phyloP scores from a whole-genome alignment of 2,797 vertebrate genomes.

The Cuculus canorus region DNA sequence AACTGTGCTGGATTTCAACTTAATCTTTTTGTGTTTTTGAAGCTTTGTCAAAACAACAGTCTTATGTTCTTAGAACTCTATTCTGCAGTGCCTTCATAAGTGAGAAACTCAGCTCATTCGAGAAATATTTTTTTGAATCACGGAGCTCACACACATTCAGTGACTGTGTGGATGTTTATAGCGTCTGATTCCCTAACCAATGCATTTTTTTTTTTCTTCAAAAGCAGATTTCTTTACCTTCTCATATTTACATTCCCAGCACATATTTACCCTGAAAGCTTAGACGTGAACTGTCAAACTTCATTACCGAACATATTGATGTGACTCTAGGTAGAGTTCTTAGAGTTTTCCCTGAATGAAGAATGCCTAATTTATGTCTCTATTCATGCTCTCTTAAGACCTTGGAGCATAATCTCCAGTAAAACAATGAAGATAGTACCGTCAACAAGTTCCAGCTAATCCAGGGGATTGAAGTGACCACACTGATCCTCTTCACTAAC shows the following conservation, averaged over 20 bases:
- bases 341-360: neutral
- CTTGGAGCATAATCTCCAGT: neutral
- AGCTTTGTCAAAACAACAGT: neutral
- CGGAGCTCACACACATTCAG: neutral
- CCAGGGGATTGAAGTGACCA: neutral
- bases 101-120: neutral
- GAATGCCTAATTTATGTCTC: neutral
- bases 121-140: neutral
- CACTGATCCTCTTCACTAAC: neutral
- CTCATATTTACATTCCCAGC: conserved; percentile 21
- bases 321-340: neutral
- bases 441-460: neutral
- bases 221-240: neutral
- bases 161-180: neutral
- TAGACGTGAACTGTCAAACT: neutral
- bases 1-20: neutral
- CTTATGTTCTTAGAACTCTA: neutral
- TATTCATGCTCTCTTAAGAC: neutral
- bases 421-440: neutral
- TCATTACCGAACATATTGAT: neutral
- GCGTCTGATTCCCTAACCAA: neutral
- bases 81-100: neutral
- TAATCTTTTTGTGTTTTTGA: neutral
- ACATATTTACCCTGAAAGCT: neutral
- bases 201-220: neutral